A percentile compares a stretch with the other conserved stretches of the same genome.
Conservation (phyloP, 1,140 invertebrate species). For the Drosophila lini region DNA sequence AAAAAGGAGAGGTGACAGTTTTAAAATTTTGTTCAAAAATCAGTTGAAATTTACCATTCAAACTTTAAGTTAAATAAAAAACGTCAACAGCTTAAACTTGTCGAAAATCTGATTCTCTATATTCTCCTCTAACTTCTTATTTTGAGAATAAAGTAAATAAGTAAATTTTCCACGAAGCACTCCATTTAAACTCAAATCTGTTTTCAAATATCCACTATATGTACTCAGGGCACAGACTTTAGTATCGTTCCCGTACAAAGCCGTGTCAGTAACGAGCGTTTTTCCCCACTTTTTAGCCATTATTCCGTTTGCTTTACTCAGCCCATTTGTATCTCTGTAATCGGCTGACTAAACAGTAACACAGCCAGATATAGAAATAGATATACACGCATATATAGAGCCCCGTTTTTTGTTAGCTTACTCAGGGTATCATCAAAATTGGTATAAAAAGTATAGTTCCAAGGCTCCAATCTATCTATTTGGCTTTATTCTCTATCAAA, state of each 20-base stretch:
- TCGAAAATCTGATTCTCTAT: background rate
- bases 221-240: background rate
- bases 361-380: background rate
- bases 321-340: slow-evolving; percentile 46
- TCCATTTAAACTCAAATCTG: slow-evolving; percentile 10
- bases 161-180: background rate
- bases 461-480: slow-evolving; percentile 25
- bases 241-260: slow-evolving; percentile 15
- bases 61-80: background rate
- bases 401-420: slow-evolving; percentile 21
- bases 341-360: slow-evolving; percentile 44
- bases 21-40: background rate
- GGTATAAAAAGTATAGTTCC: background rate
- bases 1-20: background rate
- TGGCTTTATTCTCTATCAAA: slow-evolving; percentile 16
- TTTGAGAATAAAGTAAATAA: background rate
- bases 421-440: slow-evolving; percentile 11
- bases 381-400: background rate
- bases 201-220: background rate
- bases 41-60: background rate
- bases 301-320: slow-evolving; percentile 22
- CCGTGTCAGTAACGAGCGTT: slow-evolving; percentile 53
- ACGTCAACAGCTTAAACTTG: background rate
- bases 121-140: background rate
- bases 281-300: slow-evolving; percentile 33